Percentiles rank a stretch among this genome's conserved stretches.
phyloP scores from a whole-genome alignment of 2,888 invertebrate species.

The Dysmachus trigonus region DNA sequence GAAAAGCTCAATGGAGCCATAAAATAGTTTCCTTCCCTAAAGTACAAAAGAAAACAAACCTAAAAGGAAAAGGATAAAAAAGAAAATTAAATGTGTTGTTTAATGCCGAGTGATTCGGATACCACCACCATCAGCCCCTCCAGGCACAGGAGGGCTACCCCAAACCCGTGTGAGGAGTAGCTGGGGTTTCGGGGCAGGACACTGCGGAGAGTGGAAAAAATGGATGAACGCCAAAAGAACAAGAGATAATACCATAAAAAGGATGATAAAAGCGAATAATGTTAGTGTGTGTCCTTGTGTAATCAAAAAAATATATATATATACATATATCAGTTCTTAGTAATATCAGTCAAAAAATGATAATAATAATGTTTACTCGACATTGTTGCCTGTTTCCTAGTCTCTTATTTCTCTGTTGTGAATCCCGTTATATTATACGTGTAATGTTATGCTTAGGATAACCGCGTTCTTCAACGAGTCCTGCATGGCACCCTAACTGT shows the following conservation, averaged over 20 bases:
- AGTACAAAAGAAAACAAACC: background rate
- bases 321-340: background rate
- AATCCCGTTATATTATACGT: conserved; percentile 1
- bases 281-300: conserved; percentile 35
- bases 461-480: background rate
- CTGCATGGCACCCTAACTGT: background rate
- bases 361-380: background rate
- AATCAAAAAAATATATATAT: background rate
- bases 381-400: conserved; percentile 18
- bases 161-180: background rate
- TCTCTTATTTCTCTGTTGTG: conserved; percentile 23
- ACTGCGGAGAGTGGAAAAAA: conserved; percentile 34
- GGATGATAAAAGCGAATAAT: conserved; percentile 35
- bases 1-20: conserved; percentile 29
- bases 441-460: background rate
- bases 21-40: background rate
- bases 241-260: conserved; percentile 30
- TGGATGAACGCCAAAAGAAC: conserved; percentile 13
- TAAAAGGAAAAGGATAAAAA: background rate
- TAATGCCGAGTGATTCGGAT: background rate
- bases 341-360: background rate
- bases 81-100: background rate
- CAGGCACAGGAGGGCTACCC: background rate
- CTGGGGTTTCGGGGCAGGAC: background rate
- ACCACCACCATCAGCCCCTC: background rate